These are phyloP conservation scores for Hyphantria cunea DNA, from an alignment of 1,140 invertebrate species.

Conservation along the genomic window DNA sequence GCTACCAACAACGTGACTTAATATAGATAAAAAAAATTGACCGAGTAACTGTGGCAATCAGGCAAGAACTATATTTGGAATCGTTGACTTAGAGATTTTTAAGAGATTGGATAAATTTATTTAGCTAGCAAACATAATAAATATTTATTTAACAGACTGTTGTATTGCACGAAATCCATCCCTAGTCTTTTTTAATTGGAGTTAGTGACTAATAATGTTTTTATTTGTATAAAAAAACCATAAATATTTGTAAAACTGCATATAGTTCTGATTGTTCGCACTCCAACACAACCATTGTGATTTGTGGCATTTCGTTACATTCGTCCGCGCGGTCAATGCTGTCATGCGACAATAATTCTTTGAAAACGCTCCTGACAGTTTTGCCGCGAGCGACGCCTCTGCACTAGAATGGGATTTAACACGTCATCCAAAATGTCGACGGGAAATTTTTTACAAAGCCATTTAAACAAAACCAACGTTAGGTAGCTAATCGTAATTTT, in stretches of 20 bases:
- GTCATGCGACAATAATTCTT: constrained; percentile 69
- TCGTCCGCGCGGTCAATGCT: constrained; percentile 40
- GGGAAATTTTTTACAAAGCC: constrained; percentile 34
- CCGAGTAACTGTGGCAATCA: constrained; percentile 1
- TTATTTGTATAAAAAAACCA: constrained; percentile 6
- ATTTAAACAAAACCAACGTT: constrained; percentile 28
- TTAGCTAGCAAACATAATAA: neutral
- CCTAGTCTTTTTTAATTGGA: neutral
- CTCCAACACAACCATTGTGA: constrained; percentile 42
- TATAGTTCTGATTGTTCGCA: constrained; percentile 38
- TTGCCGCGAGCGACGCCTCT: constrained; percentile 36
- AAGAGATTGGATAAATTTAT: neutral
- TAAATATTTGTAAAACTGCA: constrained; percentile 41
- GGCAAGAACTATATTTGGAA: constrained; percentile 1
- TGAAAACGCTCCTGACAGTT: constrained; percentile 61
- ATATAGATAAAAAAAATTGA: constrained; percentile 7
- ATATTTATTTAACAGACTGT: neutral
- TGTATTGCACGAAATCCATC: neutral
- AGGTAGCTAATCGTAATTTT: constrained; percentile 18
- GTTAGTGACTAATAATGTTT: constrained; percentile 11
- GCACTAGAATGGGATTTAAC: constrained; percentile 52
- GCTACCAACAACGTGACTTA: constrained; percentile 42
- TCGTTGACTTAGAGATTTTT: constrained; percentile 1
- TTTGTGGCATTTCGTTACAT: constrained; percentile 53
- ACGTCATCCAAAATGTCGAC: constrained; percentile 44